Conservation (phyloP, 2,888 invertebrate species). For the Caenorhabditis angaria region DNA sequence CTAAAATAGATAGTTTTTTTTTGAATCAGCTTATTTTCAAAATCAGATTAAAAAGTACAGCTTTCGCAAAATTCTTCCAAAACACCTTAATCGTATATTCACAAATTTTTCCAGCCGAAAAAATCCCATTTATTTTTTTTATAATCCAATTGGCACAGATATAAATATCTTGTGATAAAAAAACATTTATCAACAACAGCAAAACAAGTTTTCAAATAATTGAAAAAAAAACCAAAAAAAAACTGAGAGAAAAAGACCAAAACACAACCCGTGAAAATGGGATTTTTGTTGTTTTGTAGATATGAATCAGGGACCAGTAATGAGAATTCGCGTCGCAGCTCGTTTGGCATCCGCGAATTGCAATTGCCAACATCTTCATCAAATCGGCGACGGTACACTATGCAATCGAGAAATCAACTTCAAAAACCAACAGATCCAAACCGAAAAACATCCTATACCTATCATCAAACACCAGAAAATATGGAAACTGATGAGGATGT, state of each 20-base stretch:
- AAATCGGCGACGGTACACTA: constrained; percentile 33
- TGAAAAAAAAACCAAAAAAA: too few species aligned
- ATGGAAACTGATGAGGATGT: constrained; percentile 47
- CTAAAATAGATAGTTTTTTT: too few species aligned
- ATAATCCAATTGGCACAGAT: not conserved
- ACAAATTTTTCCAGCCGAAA: too few species aligned
- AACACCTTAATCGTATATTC: too few species aligned
- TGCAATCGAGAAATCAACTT: constrained; percentile 30
- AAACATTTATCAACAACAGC: not conserved
- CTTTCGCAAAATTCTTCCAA: too few species aligned
- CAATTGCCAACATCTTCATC: constrained; percentile 11
- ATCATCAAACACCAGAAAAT: constrained; percentile 14
- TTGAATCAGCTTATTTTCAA: too few species aligned
- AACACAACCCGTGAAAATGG: not conserved
- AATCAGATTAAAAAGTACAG: too few species aligned
- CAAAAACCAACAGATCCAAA: not conserved
- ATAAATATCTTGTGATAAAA: not conserved
- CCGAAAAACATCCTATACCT: constrained; percentile 38
- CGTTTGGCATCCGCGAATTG: constrained; percentile 43
- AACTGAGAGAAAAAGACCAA: not conserved
- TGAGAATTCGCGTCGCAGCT: constrained; percentile 47
- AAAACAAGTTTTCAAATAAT: not conserved
- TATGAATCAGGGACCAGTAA: constrained; percentile 48
- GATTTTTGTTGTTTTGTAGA: constrained; percentile 11
- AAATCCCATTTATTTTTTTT: too few species aligned